phyloP scores from a whole-genome alignment of 2,888 invertebrate genomes.

The Idaea dimidiata region DNA sequence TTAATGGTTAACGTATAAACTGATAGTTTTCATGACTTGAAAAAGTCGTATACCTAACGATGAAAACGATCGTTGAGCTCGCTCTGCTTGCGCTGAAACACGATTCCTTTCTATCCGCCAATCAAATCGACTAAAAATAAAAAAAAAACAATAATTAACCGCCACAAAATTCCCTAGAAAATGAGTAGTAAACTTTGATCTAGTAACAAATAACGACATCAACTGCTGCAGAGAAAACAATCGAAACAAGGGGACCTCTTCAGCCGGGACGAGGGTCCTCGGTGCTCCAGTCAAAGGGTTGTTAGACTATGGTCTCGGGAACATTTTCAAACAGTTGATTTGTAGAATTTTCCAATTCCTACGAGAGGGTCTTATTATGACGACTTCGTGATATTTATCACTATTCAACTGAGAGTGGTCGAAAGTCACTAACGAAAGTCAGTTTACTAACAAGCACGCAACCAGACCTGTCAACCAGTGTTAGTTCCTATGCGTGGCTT shows the following conservation, averaged over 20 bases:
- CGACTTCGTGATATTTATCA: not conserved
- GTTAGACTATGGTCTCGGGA: constrained; percentile 58
- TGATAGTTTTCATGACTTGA: too few relatives aligned
- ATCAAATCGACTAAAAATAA: not conserved
- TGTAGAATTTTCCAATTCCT: constrained; percentile 71
- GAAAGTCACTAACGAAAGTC: not conserved
- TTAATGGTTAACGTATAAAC: too few relatives aligned
- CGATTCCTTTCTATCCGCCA: constrained; percentile 7
- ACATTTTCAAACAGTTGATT: constrained; percentile 71
- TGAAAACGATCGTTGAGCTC: too few relatives aligned
- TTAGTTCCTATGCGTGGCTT: too few relatives aligned
- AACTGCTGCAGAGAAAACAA: constrained; percentile 37
- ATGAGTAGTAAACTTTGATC: constrained; percentile 9
- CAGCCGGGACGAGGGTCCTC: constrained; percentile 43
- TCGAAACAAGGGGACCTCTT: constrained; percentile 27
- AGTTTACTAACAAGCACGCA: not conserved
- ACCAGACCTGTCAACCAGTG: not conserved
- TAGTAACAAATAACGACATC: constrained; percentile 28
- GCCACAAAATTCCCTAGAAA: constrained; percentile 7
- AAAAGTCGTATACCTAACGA: too few relatives aligned
- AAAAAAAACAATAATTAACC: constrained; percentile 3
- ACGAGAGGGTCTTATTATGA: constrained; percentile 22
- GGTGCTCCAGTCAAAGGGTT: constrained; percentile 57
- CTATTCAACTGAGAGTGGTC: not conserved
- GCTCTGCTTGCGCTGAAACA: too few relatives aligned